phyloP scores from a whole-genome alignment of 2,113 vertebrate genomes.

The Elachura formosa region DNA sequence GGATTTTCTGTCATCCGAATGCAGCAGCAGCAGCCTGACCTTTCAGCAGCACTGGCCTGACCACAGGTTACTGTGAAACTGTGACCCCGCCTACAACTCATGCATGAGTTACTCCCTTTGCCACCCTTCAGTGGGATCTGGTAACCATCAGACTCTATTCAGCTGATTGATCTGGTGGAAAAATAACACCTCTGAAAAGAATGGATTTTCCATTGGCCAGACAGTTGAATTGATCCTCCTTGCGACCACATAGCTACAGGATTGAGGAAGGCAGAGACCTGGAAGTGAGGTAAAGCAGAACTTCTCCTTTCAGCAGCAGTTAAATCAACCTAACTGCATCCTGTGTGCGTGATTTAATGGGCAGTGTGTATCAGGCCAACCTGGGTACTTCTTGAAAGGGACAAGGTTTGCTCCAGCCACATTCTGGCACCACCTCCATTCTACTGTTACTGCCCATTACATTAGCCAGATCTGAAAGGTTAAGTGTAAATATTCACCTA shows the following conservation, averaged over 20 bases:
- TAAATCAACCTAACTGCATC: background rate
- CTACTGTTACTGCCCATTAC: background rate
- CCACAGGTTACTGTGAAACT: background rate
- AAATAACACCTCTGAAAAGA: slow-evolving; percentile 24
- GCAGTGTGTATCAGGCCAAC: rapidly evolving
- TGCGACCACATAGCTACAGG: background rate
- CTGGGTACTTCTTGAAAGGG: background rate
- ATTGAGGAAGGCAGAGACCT: background rate
- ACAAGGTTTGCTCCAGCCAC: background rate
- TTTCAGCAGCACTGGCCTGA: background rate
- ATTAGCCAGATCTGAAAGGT: background rate
- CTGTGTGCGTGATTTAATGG: background rate
- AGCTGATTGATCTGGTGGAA: background rate
- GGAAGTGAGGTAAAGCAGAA: background rate
- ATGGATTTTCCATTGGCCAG: background rate
- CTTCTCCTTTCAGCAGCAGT: background rate
- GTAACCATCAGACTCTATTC: background rate
- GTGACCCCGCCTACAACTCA: background rate
- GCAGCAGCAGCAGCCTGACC: background rate
- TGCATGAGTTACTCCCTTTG: background rate
- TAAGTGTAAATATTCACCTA: background rate
- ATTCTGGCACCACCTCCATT: background rate
- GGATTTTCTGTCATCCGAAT: background rate
- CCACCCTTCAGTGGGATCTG: background rate
- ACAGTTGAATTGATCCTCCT: slow-evolving; percentile 2